Evolutionary conservation across 2,113 vertebrate genomes (phyloP).

Genomic region (Tor tambroides): DNA sequence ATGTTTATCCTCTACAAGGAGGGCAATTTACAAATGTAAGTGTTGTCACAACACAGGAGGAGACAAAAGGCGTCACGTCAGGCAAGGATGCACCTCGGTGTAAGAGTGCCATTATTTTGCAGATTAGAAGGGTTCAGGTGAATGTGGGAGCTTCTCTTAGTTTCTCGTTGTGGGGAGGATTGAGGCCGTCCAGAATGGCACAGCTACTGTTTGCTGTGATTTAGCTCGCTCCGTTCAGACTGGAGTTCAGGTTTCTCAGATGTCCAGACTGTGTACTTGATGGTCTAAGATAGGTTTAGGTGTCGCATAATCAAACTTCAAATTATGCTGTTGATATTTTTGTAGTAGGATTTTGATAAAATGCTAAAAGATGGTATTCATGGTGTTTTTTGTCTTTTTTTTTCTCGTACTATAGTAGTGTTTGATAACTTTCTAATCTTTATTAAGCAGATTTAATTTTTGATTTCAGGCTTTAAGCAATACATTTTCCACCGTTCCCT

Average conservation of each 20-base stretch:
- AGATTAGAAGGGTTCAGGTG: slow-evolving; percentile 42
- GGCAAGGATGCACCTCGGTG: slow-evolving; percentile 41
- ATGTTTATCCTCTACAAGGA: slow-evolving; percentile 53
- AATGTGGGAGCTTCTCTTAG: slow-evolving; percentile 13
- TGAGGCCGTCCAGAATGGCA: slow-evolving; percentile 16
- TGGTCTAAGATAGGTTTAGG: neutral
- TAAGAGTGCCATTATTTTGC: slow-evolving; percentile 40
- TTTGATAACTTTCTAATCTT: neutral
- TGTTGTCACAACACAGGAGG: slow-evolving; percentile 57
- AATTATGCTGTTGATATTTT: neutral
- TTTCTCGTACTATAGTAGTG: neutral
- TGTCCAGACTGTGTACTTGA: neutral
- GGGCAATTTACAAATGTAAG: slow-evolving; percentile 57
- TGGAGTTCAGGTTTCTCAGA: neutral
- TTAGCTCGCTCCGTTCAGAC: neutral
- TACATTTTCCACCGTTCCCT: neutral
- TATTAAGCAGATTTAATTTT: too few species aligned
- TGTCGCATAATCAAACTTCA: neutral
- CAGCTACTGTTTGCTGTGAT: slow-evolving; percentile 28
- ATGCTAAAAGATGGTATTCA: neutral
- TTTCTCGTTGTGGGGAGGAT: neutral
- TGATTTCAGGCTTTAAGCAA: neutral
- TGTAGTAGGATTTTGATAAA: neutral
- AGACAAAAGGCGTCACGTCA: slow-evolving; percentile 52
- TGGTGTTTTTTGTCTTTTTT: neutral